phyloP scores from a whole-genome alignment of 2,113 vertebrate species.

The Embiotoca jacksoni region DNA sequence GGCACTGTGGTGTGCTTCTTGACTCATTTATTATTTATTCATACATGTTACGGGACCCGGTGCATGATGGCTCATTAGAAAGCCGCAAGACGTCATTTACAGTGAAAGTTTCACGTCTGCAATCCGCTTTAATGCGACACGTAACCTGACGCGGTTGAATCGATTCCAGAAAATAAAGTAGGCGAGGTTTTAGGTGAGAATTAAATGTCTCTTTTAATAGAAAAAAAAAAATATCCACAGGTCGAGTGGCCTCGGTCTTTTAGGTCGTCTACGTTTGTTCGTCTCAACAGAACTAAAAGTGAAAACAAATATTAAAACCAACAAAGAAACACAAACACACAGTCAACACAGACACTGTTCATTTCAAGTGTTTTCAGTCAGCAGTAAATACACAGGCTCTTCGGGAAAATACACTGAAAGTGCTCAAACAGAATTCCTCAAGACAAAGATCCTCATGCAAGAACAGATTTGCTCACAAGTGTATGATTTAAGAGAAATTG shows the following conservation, averaged over 20 bases:
- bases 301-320: constrained; percentile 9
- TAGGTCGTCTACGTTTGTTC: constrained; percentile 15
- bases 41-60: too few relatives aligned
- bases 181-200: not conserved
- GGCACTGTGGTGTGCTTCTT: too few relatives aligned
- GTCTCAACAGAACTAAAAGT: not conserved
- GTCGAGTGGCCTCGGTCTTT: not conserved
- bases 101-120: not conserved
- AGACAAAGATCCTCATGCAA: constrained; percentile 37
- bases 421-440: constrained; percentile 5
- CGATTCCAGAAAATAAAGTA: not conserved
- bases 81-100: not conserved
- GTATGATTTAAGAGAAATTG: not conserved
- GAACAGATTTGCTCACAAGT: not conserved
- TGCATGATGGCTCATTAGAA: too few relatives aligned
- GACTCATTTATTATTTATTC: too few relatives aligned
- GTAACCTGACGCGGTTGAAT: not conserved
- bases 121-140: too few relatives aligned
- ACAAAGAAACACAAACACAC: constrained; percentile 7
- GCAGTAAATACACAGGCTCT: constrained; percentile 30
- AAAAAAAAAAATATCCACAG: constrained; percentile 2
- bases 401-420: constrained; percentile 42
- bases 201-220: constrained; percentile 1
- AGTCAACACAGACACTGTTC: constrained; percentile 7
- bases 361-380: constrained; percentile 66